Evolutionary conservation across 2,113 vertebrate genomes (phyloP), one percentile per base, ranked within the genome.

Genomic region (Sterrhoptilus dennistouni): DNA sequence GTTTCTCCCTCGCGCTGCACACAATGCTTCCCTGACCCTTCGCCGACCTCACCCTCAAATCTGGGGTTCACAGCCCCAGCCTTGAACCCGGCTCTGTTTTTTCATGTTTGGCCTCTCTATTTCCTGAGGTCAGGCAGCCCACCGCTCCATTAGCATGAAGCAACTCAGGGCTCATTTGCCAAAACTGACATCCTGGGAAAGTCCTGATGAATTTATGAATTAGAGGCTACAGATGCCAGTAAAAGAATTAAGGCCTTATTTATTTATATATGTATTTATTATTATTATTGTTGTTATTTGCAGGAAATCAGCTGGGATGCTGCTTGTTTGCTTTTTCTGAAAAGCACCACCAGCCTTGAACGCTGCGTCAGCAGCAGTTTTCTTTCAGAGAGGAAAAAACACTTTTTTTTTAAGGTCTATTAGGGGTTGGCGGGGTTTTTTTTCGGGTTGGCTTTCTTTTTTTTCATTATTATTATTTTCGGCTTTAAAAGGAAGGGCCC

Each of bases 61-160:
- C 80, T 93, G 71, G 94, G 96, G 97, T 93, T 97, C 97, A 95
- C 91, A 97, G 95, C 94, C 89, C 94, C 95, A 93, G 91, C 95
- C 96, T 94, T 96, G 95, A 98, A 96, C 95, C 88, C 77, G 13
- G 93, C 89, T 96, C 95, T 97, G 92, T 97, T 97, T 96, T 97
- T 97, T 94, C 94, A 93, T 94, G 78, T 97, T 97, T 97, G 97
- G 95, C 97, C 97, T 96, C 92, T 96, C 95, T 93, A 93, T 96
- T 97, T 97, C 97, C 97, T 97, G 96, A 96, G 97, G 96, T 97
- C 97, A 97, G 92, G 93, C 96, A 91, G 95, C 96, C 95, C 95
- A 96, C 93, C 66, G 89, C 94, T 96, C 93, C 92, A 96, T 96
- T 96, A 97, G 95, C 95, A 63, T 92, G 94, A 91, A 88, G 96